Evolutionary conservation across 2,113 vertebrate genomes (phyloP), one percentile per base, ranked within the genome.

Genomic region (Pseudopipra pipra): DNA sequence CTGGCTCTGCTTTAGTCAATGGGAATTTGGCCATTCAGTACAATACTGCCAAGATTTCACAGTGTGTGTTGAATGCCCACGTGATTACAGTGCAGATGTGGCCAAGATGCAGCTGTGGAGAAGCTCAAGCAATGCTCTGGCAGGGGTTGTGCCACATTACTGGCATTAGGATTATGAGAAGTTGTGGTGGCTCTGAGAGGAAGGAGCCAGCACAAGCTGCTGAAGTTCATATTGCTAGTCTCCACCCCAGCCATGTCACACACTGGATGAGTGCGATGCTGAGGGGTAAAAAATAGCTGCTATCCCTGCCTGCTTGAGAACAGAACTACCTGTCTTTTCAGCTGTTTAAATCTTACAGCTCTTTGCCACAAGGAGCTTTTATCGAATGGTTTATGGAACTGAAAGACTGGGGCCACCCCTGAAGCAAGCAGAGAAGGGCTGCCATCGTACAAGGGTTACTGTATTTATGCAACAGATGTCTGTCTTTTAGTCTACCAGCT

Each of bases 1-100:
- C 78, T 94, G 71, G 71, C 37, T 94, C 85, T 90, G 55, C 82
- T 94, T 95, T 81, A 63, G 77, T 94, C 82, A 74, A 1, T 88
- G 85, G 55, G 58, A 94, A 63, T 89, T 82, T 76, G 63, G 25
- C 71, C 71, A 66, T 89, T 76, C 54, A 55, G 63, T 51, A 37
- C 58, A 62, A 25, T 39, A 16, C 58, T 73, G 90, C 93, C 75
- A 83, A 46, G 58, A 83, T 90, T 80, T 93, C 85, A 14, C 22
- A 12, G 46, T 7, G 51, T 63, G 14, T 76, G 15, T 83, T 63
- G 87, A 56, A 87, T n/a, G 74, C 28, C 25, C 58, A 20, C 0
- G 0, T 89, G 81, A 62, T 70, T 89, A 30, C 70, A 39, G 10
- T n/a, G 35, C 55, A 47, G 25, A 71, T 84, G 73, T 84, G 80